Evolutionary conservation across 2,797 vertebrate genomes (phyloP).

Genomic region (Vireo griseus): DNA sequence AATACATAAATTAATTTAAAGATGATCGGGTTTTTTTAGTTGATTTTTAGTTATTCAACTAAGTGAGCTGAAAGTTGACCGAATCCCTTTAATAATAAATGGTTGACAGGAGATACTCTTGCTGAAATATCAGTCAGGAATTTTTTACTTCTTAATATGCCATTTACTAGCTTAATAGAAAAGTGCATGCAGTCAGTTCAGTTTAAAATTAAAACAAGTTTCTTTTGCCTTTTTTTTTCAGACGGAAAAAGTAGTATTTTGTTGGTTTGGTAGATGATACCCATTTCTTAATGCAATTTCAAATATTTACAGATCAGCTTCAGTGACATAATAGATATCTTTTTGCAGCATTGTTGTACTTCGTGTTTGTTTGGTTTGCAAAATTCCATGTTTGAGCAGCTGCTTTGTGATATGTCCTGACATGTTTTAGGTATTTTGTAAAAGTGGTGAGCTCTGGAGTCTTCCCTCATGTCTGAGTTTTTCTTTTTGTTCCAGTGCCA

Average conservation of each 20-base stretch:
- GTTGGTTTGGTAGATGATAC: neutral
- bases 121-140: neutral
- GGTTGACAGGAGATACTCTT: neutral
- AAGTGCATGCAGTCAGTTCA: neutral
- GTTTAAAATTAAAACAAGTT: neutral
- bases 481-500: slow-evolving; percentile 77
- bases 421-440: neutral
- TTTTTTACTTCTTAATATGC: neutral
- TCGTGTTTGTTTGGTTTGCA: neutral
- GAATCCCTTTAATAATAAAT: neutral
- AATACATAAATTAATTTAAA: neutral
- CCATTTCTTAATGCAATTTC: neutral
- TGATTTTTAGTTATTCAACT: neutral
- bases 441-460: neutral
- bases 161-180: neutral
- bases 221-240: neutral
- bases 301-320: neutral
- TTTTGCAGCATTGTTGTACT: neutral
- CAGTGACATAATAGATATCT: neutral
- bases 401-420: neutral
- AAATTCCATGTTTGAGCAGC: neutral
- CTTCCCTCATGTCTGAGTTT: neutral
- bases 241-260: neutral
- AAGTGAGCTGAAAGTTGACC: neutral
- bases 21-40: fast-evolving